Evolutionary conservation across 2,797 vertebrate genomes (phyloP).

Genomic region (Cercopithecus diana): DNA sequence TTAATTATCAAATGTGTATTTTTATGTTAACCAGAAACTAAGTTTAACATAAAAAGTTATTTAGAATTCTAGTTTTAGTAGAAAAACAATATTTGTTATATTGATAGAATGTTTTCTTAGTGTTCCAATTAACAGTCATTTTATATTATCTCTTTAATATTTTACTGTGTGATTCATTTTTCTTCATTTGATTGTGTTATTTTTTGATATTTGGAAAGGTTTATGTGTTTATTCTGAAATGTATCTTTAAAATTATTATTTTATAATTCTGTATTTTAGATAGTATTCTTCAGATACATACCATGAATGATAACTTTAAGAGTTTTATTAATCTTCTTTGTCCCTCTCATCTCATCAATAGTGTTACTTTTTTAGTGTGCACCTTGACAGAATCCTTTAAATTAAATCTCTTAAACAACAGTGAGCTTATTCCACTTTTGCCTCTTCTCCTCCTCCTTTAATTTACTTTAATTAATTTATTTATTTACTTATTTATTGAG

Average conservation of each 20-base stretch:
- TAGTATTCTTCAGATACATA: not conserved
- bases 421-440: not conserved
- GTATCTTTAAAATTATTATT: not conserved
- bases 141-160: not conserved
- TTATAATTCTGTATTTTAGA: not conserved
- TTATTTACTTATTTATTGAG: too few relatives aligned
- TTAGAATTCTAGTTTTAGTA: not conserved
- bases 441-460: not conserved
- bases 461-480: not conserved
- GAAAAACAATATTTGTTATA: not conserved
- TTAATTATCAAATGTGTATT: not conserved
- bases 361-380: not conserved
- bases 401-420: not conserved
- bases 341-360: too few relatives aligned
- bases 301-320: not conserved
- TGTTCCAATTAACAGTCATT: not conserved
- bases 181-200: not conserved
- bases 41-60: not conserved
- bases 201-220: not conserved
- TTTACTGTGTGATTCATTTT: not conserved
- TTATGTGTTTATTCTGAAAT: not conserved
- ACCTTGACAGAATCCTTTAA: not conserved
- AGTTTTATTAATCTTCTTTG: not conserved
- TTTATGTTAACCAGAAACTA: not conserved
- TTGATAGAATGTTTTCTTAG: not conserved